Base-by-base conservation (phyloP, 2,888 invertebrate genomes). In the Ectropis crepuscularia region DNA sequence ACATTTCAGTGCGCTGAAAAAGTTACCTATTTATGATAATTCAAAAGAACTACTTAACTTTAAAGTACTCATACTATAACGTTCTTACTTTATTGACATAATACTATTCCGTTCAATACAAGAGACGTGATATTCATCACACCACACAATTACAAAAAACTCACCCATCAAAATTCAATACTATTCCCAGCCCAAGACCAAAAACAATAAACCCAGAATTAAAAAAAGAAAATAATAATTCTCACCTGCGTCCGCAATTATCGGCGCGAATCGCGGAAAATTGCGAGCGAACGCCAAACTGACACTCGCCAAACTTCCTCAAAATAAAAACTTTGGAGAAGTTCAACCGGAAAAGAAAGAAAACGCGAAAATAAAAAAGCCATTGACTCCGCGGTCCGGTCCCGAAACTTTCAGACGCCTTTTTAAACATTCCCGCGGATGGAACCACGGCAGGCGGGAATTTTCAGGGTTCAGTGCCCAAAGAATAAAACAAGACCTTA, bases 191-290 rank as follows among this genome's bases (percentile, higher is more conserved):
- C 28, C 28, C 51, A 42, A 6, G 6, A 36, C 43, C 38, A 48
- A 48, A 78, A 77, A 72, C 74, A 76, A 75, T 76, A 75, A 73
- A 74, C 59, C 57, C 11, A 70, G 70, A 64, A 51, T 73, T 68
- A 43, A 79, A 80, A 79, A 81, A 82, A 75, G 69, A 77, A 78
- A 81, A 82, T 75, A 79, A 81, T 80, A 79, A 51, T 82, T 79
- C 77, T 82, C 91, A 92, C 91, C 90, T 91, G 90, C 88, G 87
- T 79, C 87, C 87, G 88, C 90, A 92, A 92, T 92, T 91, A 92
- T 92, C 88, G 89, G 83, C 83, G 86, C 88, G 80, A 86, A 81
- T 86, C 88, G 88, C 89, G 86, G 88, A 90, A 90, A 90, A 92
- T 90, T 88, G 90, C 90, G 84, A 77, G 77, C 86, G 85, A 85